Base-by-base conservation (phyloP, 2,797 vertebrate species). In the Trematomus bernacchii region DNA sequence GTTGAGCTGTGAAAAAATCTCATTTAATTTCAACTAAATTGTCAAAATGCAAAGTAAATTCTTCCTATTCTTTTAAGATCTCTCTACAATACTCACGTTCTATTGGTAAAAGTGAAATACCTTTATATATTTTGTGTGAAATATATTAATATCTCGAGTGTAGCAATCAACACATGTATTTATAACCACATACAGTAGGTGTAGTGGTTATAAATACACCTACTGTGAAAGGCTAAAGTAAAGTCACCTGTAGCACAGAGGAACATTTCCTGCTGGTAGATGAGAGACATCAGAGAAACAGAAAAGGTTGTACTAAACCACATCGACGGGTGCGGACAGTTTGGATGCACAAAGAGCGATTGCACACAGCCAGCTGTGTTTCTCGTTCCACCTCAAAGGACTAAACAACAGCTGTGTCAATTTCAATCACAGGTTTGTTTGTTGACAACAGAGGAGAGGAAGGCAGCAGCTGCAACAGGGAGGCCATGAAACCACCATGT, bases 291-390 rank as follows among this genome's bases (percentile, higher is more conserved):
- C 19, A 46, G 37, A 65, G 71, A 53, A 53, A n/a, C n/a, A n/a
- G 19, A 52, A 62, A 30, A 50, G 47, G 19, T 14, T n/a, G 48
- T 13, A 40, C 16, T 30, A 23, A n/a, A 27, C 27, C 21, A 53
- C 14, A 42, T 2, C 69, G 27, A 69, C 59, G 52, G 52, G 58
- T 37, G 51, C 7, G 13, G 51, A 48, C 58, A 72, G 62, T 67
- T 44, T 66, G 60, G 73, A 69, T 43, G 43, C 65, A 69, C 47
- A 40, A 43, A 58, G 42, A 58, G 30, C 66, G 58, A 58, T 0
- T 43, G 52, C 37, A 71, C 62, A 63, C 16, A 73, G 58, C 46
- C 30, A 42, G 61, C 44, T 61, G 71, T 37, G 27, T 71, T 62
- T 66, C 33, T 48, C 18, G 23, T 51, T 54, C 30, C 60, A 48